Conservation (phyloP, 2,888 invertebrate genomes). For the Drosophila stalkeri region DNA sequence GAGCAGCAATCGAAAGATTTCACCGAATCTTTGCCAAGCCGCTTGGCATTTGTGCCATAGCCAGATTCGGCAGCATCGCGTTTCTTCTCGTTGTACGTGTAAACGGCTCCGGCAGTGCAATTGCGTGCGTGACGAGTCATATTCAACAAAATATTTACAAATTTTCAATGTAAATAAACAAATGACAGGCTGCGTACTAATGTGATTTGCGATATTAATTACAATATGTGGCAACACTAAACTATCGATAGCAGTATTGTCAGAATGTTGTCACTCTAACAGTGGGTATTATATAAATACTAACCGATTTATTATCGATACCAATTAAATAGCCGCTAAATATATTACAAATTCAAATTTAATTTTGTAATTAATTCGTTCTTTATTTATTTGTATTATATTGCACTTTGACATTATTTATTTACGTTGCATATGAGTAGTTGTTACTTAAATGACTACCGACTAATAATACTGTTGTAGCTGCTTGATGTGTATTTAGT, state of each 20-base stretch:
- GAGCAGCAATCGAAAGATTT: slow-evolving; percentile 99
- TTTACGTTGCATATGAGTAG: slow-evolving; percentile 53
- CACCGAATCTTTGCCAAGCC: slow-evolving; percentile 90
- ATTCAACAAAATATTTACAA: slow-evolving; percentile 19
- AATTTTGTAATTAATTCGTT: slow-evolving; percentile 45
- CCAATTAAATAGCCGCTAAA: not conserved
- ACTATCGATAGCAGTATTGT: slow-evolving; percentile 10
- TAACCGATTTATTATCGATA: slow-evolving; percentile 22
- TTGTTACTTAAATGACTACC: slow-evolving; percentile 58
- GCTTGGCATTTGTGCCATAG: slow-evolving; percentile 90
- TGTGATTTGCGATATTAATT: not conserved
- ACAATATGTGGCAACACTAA: not conserved
- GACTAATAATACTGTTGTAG: slow-evolving; percentile 73
- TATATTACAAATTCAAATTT: not conserved
- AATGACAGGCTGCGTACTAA: slow-evolving; percentile 3
- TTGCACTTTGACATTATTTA: slow-evolving; percentile 48
- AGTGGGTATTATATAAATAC: not conserved
- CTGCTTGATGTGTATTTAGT: slow-evolving; percentile 60
- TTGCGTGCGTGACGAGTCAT: slow-evolving; percentile 99
- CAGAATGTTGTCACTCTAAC: not conserved
- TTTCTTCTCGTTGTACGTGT: slow-evolving; percentile 98
- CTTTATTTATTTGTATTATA: slow-evolving; percentile 52
- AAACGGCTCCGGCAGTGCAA: slow-evolving; percentile 99
- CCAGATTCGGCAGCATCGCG: slow-evolving; percentile 98
- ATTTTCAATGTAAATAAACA: slow-evolving; percentile 20